Base-by-base conservation (phyloP, 2,113 vertebrate species). In the Rhynchomys soricoides region DNA sequence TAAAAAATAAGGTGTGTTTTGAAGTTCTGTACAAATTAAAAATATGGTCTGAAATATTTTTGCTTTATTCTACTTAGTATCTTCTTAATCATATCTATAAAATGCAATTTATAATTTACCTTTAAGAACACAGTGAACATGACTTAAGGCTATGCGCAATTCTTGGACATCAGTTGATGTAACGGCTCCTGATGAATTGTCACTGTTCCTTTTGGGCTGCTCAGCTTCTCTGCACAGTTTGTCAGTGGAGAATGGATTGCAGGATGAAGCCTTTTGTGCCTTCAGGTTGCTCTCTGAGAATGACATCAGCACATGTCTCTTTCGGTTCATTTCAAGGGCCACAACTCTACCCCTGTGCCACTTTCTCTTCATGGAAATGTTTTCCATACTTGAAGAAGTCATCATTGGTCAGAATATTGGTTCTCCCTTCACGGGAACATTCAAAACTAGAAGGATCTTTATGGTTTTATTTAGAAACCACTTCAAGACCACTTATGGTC, bases 401-500 rank as follows among this genome's bases (percentile, higher is more conserved):
- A 78, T 95, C 62, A 64, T 11, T 57, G 45, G 91, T 4, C 50
- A 87, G 50, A 24, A 45, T 31, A 29, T 29, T 86, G 59, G 40
- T n/a, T 91, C 24, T 83, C 43, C 50, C 74, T 93, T 96, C 57
- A 85, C 29, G 73, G 91, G 64, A 88, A 11, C 70, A 48, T 16
- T 85, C 50, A 85, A 45, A 86, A 85, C 66, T 19, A 75, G 52
- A 89, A 74, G 40, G 48, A 52, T 90, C 70, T 88, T 12, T 91
- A 3, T n/a, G 85, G 70, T 57, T 92, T 95, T 89, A 81, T 94
- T 92, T 93, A 86, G 59, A 59, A 92, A 95, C 85, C 16, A 68
- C 75, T 52, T 90, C 24, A 77, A 92, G 86, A 45, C 85, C 92
- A 96, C 86, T 94, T 88, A 81, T 79, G 90, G 70, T 50, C 37